Base-by-base conservation (phyloP, 2,888 invertebrate species). In the Dryobota labecula region DNA sequence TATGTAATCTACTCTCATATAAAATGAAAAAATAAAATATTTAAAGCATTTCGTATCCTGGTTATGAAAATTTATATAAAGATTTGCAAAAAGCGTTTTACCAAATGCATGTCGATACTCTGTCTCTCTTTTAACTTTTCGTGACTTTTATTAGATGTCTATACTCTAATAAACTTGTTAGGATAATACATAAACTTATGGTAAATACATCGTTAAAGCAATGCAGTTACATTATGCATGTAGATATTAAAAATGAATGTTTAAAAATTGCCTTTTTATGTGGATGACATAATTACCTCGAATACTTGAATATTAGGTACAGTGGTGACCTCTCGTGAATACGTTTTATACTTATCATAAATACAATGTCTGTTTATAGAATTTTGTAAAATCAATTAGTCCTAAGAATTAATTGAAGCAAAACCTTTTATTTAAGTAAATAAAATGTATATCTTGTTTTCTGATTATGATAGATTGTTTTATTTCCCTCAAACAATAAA, bases 361-460 rank as follows among this genome's bases (percentile, higher is more conserved):
- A 56, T 15, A 30, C 15, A 45, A 27, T 20, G 13, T n/a, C 1
- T 27, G 7, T 45, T 20, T 43, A 60, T 15, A 45, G 9, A 45
- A 20, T 15, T 43, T 38, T 58, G 11, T 58, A 27, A 60, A 60
- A 41, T 38, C 0, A 61, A 47, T 15, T 58, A 70, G 8, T 27
- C 18, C 4, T 38, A 27, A 13, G 18, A 30, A 24, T 53, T 15
- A 43, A 49, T 56, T 56, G 1, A n/a, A 70, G 71, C 61, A 75
- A 61, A 62, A 49, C 30, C 36, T 57, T 70, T 62, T 70, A 62
- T 43, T 62, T 49, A 51, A 33, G 13, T 51, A 65, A 79, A 78
- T 82, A 79, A 82, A 82, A 82, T 72, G n/a, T 38, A 53, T 70
- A 15, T 61, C 38, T 72, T 68, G 73, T 68, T 79, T 65, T 53